These are phyloP conservation scores for Numida meleagris DNA, from an alignment of 2,113 vertebrate species.

Conservation along the genomic window DNA sequence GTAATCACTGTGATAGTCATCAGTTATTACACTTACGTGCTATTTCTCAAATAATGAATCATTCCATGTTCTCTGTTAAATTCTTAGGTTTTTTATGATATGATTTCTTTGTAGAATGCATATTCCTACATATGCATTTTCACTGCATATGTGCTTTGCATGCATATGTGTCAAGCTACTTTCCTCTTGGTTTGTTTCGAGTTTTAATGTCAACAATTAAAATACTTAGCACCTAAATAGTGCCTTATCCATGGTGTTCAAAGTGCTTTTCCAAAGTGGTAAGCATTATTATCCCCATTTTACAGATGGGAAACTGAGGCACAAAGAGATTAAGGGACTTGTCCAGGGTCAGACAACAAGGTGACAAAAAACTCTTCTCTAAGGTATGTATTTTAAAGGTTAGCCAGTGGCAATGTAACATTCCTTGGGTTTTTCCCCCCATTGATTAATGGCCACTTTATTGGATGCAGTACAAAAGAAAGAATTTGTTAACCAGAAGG, in stretches of 20 bases:
- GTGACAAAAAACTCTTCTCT: neutral
- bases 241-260: neutral
- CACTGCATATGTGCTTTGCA: neutral
- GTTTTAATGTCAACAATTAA: neutral
- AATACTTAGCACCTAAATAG: neutral
- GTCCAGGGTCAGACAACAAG: neutral
- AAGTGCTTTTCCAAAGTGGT: neutral
- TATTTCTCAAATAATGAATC: neutral
- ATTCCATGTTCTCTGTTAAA: neutral
- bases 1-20: neutral
- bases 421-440: neutral
- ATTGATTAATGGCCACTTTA: neutral
- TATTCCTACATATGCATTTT: neutral
- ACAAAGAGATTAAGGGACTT: neutral
- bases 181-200: neutral
- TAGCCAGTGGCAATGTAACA: neutral
- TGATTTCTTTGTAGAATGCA: neutral
- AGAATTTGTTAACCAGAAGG: neutral
- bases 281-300: slow-evolving; percentile 4
- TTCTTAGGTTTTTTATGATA: neutral
- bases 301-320: slow-evolving; percentile 18
- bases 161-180: neutral
- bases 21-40: neutral
- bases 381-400: neutral
- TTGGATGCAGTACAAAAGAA: neutral